Evolutionary conservation across 64 coral and sea anemone genomes (phyloP), one percentile per base, ranked within the genome.

Genomic region (Porites lutea): DNA sequence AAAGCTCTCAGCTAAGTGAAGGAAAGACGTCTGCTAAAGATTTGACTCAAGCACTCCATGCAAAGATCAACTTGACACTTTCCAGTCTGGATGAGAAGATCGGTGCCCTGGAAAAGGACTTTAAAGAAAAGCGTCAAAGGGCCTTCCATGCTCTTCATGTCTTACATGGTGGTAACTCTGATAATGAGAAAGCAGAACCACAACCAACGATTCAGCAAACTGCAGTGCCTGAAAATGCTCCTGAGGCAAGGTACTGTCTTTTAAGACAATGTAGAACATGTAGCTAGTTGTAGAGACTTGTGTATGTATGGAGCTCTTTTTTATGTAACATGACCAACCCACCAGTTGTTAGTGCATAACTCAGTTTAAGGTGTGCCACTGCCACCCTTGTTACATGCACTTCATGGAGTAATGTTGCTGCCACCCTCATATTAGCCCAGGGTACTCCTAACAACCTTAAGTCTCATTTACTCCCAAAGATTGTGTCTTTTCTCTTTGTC

Each of bases 131-230:
- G 15, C 79, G 46, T 20, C 60, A 83, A 15, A 66, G 45, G 6
- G 79, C 79, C 13, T 65, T n/a, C 16, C 60, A 83, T 19, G 79
- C 61, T 9, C 79, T 82, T 11, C 55, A 62, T 62, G 54, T 14
- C 0, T 82, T 66, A 67, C 43, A 51, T 66, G 59, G 59, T 8
- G 72, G 72, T 48, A 6, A 63, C 0, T 1, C 12, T 18, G 22
- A 60, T 47, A 15, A 48, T 4, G 27, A 82, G 12, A 58, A 64
- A 82, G 13, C 13, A 16, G n/a, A 1, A 2, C 18, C 44, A 65
- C 44, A 65, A 18, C 6, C 14, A 65, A 48, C 13, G 20, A 50
- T 45, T 18, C 0, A 4, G 5, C 15, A 10, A 63, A 37, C 27
- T 37, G 27, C 27, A 37, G 11, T 13, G 66, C 45, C 15, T 43